A percentile compares a stretch with the other conserved stretches of the same genome.
Evolutionary conservation across 2,888 invertebrate genomes (phyloP).

Genomic region (Drosophila picticornis): DNA sequence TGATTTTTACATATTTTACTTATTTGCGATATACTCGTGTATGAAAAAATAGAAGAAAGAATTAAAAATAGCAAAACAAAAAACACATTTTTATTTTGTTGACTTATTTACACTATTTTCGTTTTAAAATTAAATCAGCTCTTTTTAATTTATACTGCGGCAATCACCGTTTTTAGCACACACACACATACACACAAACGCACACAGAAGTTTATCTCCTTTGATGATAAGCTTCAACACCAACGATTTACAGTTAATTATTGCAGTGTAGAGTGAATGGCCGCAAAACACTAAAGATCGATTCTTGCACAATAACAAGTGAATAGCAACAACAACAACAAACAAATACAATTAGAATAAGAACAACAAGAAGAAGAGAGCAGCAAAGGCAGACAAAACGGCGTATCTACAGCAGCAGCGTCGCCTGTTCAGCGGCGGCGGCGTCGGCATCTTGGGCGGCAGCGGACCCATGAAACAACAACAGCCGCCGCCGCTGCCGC

Average conservation of each 20-base stretch:
- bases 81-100: no score
- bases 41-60: no score
- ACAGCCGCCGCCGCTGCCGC: slow-evolving; percentile 54
- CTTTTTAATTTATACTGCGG: not conserved
- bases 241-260: slow-evolving; percentile 31
- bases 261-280: slow-evolving; percentile 20
- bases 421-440: slow-evolving; percentile 70
- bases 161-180: not conserved
- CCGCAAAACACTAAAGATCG: slow-evolving; percentile 1
- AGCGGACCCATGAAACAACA: slow-evolving; percentile 47
- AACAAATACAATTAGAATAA: slow-evolving; percentile 16
- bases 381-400: slow-evolving; percentile 66
- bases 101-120: not conserved
- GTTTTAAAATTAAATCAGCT: slow-evolving; percentile 1
- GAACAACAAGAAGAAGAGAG: slow-evolving; percentile 8
- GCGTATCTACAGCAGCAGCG: slow-evolving; percentile 78
- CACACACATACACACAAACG: slow-evolving; percentile 9
- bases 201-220: slow-evolving; percentile 29
- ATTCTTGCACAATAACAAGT: slow-evolving; percentile 4
- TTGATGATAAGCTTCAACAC: slow-evolving; percentile 41
- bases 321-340: slow-evolving; percentile 12
- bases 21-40: no score
- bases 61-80: no score
- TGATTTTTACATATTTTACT: no score
- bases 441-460: slow-evolving; percentile 42